Conservation (phyloP, 1,140 invertebrate species). For the Trichoplusia ni region DNA sequence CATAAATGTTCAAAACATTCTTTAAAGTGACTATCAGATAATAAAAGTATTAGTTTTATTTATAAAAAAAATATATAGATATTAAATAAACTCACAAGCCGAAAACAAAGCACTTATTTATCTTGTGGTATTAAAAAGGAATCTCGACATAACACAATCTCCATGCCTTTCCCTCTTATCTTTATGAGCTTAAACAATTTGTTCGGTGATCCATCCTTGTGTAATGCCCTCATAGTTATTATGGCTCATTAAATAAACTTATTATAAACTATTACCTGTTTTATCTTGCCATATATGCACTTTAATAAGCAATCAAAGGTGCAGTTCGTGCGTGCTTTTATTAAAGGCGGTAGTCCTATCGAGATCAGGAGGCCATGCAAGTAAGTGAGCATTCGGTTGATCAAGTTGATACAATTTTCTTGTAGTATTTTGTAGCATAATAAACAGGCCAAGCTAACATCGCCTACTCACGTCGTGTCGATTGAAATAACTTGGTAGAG, state of each 20-base stretch:
- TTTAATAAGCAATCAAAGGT: not conserved
- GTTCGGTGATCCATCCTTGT: constrained; percentile 14
- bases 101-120: not conserved
- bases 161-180: constrained; percentile 11
- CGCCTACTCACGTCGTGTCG: not conserved
- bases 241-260: constrained; percentile 1
- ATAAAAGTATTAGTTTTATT: too few relatives aligned
- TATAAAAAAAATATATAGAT: too few relatives aligned
- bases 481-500: not conserved
- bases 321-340: not conserved
- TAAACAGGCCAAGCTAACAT: not conserved
- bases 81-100: not conserved
- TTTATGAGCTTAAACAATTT: constrained; percentile 12
- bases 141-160: not conserved
- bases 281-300: not conserved
- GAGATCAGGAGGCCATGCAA: not conserved
- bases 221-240: not conserved
- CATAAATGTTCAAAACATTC: too few relatives aligned
- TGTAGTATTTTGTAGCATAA: constrained; percentile 8
- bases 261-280: not conserved
- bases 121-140: not conserved
- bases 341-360: not conserved
- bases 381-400: not conserved
- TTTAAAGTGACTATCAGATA: too few relatives aligned
- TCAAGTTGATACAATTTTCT: not conserved